A percentile compares a stretch with the other conserved stretches of the same genome.
These are phyloP conservation scores for Babylonia areolata DNA, from an alignment of 1,140 invertebrate genomes.

Conservation along the genomic window DNA sequence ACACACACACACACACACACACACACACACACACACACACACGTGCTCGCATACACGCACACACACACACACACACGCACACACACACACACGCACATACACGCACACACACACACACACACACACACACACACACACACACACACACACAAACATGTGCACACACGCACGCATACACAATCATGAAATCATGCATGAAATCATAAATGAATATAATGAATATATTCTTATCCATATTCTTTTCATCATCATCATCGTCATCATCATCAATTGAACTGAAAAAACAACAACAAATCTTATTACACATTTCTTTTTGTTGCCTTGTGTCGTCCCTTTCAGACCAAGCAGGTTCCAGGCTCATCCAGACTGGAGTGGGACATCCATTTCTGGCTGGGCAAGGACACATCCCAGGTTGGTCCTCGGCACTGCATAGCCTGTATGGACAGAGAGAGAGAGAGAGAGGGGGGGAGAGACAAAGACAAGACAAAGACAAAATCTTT, in stretches of 20 bases:
- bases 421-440: conserved; percentile 1
- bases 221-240: no score
- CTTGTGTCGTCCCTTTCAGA: conserved; percentile 43
- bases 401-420: conserved; percentile 81
- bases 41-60: not conserved
- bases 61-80: not conserved
- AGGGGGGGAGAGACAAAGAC: not conserved
- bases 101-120: not conserved
- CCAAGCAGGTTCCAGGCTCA: conserved; percentile 50
- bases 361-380: conserved; percentile 87
- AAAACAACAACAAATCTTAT: no score
- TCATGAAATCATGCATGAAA: no score
- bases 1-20: not conserved
- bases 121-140: conserved; percentile 11
- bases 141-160: no score
- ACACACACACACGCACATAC: not conserved
- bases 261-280: no score
- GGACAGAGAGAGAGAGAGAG: conserved; percentile 3
- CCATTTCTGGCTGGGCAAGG: conserved; percentile 92
- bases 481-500: not conserved
- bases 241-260: no score
- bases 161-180: no score
- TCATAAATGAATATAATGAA: no score
- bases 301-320: no score
- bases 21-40: not conserved